Evolutionary conservation across 1,140 invertebrate species (phyloP), one percentile per base, ranked within the genome.

Genomic region (Tyrophagus putrescentiae): DNA sequence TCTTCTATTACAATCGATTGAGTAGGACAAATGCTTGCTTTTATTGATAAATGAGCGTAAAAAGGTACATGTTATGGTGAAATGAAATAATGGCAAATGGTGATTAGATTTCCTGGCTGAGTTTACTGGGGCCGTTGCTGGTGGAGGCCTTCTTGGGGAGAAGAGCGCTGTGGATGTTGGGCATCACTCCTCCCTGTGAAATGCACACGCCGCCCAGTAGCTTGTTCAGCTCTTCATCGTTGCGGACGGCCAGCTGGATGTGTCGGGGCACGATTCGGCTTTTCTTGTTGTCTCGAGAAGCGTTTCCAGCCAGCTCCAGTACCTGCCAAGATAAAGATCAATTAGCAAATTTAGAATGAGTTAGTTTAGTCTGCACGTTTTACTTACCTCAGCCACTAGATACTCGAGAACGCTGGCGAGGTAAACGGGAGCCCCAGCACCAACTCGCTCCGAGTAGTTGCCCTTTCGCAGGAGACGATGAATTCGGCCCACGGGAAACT

Each of bases 151-250:
- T 84, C 69, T 84, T 82, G 7, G 81, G 80, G 18, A 80, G 67
- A 42, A 87, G 72, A 23, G 82, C 79, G 1, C 82, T 77, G 62
- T 85, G 80, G 50, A 88, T 87, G 65, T 82, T 80, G 1, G 85
- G 87, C 36, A 89, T 66, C 1, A 89, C 86, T 64, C 87, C 87
- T 61, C 84, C 85, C 69, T 86, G 80, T 11, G 85, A 82, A 64
- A 90, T 87, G 3, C 84, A 87, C 0, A 87, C 85, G 50, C 84
- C 82, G 41, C 79, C 77, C 16, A 91, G 70, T 52, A 90, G 75
- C 69, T 80, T 82, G 67, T 84, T 84, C 62, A 91, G 72, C 68
- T 91, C 87, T 64, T 88, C 85, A 72, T 91, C 87, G 71, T 87
- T 88, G 34, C 83, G 76, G 18, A 90, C 83, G 5, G 85, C 87